Base-by-base conservation (phyloP, 1,140 invertebrate species). In the Colletes gigas region DNA sequence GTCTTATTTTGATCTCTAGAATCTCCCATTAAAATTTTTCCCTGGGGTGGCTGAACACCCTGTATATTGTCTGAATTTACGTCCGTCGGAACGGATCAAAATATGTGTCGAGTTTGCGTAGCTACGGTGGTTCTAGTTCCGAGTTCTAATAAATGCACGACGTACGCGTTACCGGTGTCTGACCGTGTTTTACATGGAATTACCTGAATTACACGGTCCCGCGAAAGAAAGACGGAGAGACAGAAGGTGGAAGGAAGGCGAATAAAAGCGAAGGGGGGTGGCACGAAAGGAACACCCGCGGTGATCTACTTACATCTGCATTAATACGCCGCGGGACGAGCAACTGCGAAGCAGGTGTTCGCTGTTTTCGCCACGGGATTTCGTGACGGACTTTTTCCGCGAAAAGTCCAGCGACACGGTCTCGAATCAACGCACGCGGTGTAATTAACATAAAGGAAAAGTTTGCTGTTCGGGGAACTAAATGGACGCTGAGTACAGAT, bases 271-370 rank as follows among this genome's bases (percentile, higher is more conserved):
- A 7, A 65, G 69, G 39, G 44, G 50, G 44, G 55, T 8, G 9
- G 70, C 44, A 6, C n/a, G 44, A 14, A 14, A 52, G 41, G 63
- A 74, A 80, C 63, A 80, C 71, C 63, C n/a, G 78, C 52, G 17
- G 63, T 65, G 71, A 75, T 67, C 54, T 60, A 50, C 62, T 80
- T 80, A 30, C 12, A 10, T 66, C 62, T 39, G 21, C 9, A 72
- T 72, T 30, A 21, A 71, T 50, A 39, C 30, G 19, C 59, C 59
- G 8, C 47, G 7, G 60, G 19, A 66, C 10, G 19, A 10, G 17
- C 44, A 21, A 50, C 44, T 50, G 44, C 4, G 19, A 30, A 41
- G 60, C 65, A 67, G 65, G 65, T 67, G 77, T 50, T 57, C 62
- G 70, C 50, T 50, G 6, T 9, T 19, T 15, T 0, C 39, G 50